phyloP scores from a whole-genome alignment of 2,797 vertebrate species.

The Xenentodon cancila region DNA sequence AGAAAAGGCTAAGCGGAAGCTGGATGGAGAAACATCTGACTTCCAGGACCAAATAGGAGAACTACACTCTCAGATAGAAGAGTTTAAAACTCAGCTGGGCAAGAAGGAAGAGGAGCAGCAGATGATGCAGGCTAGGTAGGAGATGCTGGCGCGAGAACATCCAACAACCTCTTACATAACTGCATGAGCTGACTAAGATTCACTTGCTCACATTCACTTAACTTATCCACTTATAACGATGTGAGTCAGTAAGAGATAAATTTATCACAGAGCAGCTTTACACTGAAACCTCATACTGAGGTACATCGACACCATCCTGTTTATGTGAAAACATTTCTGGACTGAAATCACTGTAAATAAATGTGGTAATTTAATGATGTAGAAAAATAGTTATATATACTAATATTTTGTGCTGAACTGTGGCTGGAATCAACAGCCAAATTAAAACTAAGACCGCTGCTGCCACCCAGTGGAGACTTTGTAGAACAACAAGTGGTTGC shows the following conservation, averaged over 20 bases:
- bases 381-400: neutral
- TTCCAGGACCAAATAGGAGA: conserved; percentile 97
- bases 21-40: conserved; percentile 95
- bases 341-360: no score
- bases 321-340: no score
- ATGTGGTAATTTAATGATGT: neutral
- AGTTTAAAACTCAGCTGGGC: conserved; percentile 90
- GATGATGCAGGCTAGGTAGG: conserved; percentile 83
- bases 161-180: conserved; percentile 12
- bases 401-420: no score
- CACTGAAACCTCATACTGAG: no score
- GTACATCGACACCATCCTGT: no score
- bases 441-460: conserved; percentile 19
- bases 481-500: neutral
- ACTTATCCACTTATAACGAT: conserved; percentile 10
- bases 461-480: conserved; percentile 53
- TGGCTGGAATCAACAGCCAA: neutral
- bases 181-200: conserved; percentile 27
- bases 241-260: conserved; percentile 42
- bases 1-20: conserved; percentile 97
- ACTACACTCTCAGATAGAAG: conserved; percentile 93
- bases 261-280: no score
- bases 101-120: conserved; percentile 99
- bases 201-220: neutral
- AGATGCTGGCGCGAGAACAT: neutral